Percentiles rank a stretch among this genome's conserved stretches.
These are phyloP conservation scores for Sinella curviseta DNA, from an alignment of 1,140 invertebrate genomes.

Conservation along the genomic window DNA sequence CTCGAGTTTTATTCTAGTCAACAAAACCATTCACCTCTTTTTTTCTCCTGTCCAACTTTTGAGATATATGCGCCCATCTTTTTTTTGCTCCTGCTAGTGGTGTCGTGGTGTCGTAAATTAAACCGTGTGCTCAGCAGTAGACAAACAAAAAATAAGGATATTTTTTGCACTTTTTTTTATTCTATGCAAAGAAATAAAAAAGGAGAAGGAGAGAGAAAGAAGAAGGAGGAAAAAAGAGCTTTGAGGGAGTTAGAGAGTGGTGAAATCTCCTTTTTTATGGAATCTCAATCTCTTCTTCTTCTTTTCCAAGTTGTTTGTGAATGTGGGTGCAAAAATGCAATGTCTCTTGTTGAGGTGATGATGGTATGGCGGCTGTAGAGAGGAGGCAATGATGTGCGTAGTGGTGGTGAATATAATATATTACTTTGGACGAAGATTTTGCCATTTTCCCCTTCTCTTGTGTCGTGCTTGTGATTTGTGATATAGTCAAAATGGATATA, in stretches of 20 bases:
- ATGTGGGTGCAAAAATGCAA: background rate
- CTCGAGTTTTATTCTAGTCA: background rate
- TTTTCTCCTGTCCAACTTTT: constrained; percentile 11
- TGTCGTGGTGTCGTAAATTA: constrained; percentile 17
- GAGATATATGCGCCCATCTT: constrained; percentile 3
- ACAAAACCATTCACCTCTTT: background rate
- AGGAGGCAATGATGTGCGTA: background rate
- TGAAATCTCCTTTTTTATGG: background rate
- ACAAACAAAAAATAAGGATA: too few relatives aligned
- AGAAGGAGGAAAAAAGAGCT: background rate
- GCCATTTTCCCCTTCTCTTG: background rate
- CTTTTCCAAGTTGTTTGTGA: background rate
- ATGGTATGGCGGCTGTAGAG: background rate
- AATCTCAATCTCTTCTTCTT: background rate
- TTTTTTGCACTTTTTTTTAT: background rate
- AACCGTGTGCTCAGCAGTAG: too few relatives aligned
- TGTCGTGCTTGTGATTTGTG: background rate
- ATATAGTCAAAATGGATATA: background rate
- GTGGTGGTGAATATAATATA: background rate
- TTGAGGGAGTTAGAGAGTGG: too few relatives aligned
- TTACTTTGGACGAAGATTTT: background rate
- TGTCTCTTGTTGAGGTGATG: background rate
- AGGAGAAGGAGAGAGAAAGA: background rate
- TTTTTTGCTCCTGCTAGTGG: background rate
- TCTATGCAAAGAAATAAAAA: background rate